These are phyloP conservation scores for Rachycentron canadum DNA, from an alignment of 2,797 vertebrate genomes.

Conservation along the genomic window DNA sequence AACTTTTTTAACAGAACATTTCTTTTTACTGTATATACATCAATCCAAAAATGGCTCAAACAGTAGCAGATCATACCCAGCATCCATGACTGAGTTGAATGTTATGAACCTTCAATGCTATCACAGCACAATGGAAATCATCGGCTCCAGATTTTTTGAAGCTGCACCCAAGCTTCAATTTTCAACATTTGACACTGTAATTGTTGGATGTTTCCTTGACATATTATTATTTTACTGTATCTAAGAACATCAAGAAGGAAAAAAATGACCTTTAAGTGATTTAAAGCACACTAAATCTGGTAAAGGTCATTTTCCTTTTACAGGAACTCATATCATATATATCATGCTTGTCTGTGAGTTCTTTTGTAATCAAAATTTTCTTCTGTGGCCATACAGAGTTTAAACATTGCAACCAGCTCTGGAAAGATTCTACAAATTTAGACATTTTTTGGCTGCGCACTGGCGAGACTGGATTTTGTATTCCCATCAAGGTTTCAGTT, in stretches of 20 bases:
- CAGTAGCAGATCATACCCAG: background rate
- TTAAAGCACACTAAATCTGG: background rate
- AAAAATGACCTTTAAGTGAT: too few species aligned
- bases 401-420: background rate
- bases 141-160: background rate
- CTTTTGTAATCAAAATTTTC: background rate
- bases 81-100: background rate
- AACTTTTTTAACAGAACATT: background rate
- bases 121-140: background rate
- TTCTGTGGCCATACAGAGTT: background rate
- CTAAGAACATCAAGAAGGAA: background rate
- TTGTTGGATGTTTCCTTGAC: background rate
- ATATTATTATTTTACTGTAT: background rate
- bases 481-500: constrained; percentile 41
- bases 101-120: background rate
- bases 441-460: constrained; percentile 17
- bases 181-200: background rate
- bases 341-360: background rate
- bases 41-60: too few species aligned
- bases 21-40: too few species aligned
- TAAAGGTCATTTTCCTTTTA: background rate
- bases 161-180: background rate
- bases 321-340: background rate
- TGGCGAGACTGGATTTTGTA: constrained; percentile 15
- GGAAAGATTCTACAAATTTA: constrained; percentile 3